These are phyloP conservation scores for Antheraea mylitta DNA, from an alignment of 1,140 invertebrate genomes.

Conservation along the genomic window DNA sequence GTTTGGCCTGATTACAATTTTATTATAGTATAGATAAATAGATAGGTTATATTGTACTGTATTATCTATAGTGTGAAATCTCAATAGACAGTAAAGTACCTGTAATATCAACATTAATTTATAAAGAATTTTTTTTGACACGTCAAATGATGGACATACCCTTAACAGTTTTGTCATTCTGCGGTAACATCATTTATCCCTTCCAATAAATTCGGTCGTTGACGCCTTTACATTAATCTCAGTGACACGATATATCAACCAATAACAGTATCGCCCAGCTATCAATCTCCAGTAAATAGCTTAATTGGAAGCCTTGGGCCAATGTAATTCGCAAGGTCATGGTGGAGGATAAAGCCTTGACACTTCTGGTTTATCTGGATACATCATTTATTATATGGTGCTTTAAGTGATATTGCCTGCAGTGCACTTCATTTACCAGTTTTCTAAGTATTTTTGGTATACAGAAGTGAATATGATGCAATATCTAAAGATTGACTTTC, in stretches of 20 bases:
- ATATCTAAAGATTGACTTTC: too few relatives aligned
- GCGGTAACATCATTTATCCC: neutral
- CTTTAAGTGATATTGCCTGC: neutral
- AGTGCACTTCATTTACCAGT: neutral
- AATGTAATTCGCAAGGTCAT: constrained; percentile 28
- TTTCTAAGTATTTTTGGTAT: too few relatives aligned
- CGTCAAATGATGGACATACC: neutral
- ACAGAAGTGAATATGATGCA: too few relatives aligned
- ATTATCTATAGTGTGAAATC: too few relatives aligned
- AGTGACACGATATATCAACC: constrained; percentile 43
- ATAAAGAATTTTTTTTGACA: neutral
- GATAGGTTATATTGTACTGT: too few relatives aligned
- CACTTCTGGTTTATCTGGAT: neutral
- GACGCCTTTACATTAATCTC: constrained; percentile 21
- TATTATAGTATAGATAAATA: too few relatives aligned
- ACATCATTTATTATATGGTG: neutral
- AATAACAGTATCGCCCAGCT: constrained; percentile 38
- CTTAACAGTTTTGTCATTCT: neutral
- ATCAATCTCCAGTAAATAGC: constrained; percentile 54
- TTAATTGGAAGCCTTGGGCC: constrained; percentile 44
- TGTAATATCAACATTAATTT: too few relatives aligned
- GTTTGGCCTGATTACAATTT: too few relatives aligned
- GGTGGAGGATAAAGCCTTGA: neutral
- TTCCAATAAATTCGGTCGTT: neutral
- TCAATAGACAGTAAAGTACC: too few relatives aligned